Evolutionary conservation across 2,888 invertebrate genomes (phyloP), one percentile per base, ranked within the genome.

Genomic region (Chloroclysta siterata): DNA sequence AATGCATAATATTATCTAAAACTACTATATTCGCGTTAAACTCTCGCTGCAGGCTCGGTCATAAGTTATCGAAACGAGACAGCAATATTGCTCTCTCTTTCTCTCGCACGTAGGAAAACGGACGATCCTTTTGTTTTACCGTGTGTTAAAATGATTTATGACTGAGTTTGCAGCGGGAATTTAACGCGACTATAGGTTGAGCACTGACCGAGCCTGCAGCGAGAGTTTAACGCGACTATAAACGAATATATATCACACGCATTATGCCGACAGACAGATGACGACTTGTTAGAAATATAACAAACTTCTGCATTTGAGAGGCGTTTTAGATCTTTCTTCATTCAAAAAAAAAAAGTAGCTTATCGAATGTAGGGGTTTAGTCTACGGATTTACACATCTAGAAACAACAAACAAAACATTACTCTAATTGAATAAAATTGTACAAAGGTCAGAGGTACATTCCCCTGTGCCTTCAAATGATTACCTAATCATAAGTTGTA

Each of bases 371-470:
- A 44, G 14, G 5, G 44, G 14, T 46, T 8, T 46, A 46, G 8
- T 17, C 7, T 15, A 39, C 0, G 36, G 15, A 53, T 58, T 22
- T 42, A 42, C 14, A n/a, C n/a, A 54, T 46, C 2, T 41, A 28
- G 6, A 56, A 56, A 39, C 28, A 48, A 48, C 39, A 47, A 55
- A 47, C 17, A 36, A 47, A 55, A 47, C 33, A 22, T 14, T 36
- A 55, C 29, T 46, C 46, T 55, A 17, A 47, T 44, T 33, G 42
- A 46, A 46, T 55, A 28, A 28, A 48, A 47, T 54, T 36, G 8
- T 3, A n/a, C 8, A 33, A 17, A 15, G 11, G 14, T 44, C 8
- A 4, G 13, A 47, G 47, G 48, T 48, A 28, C 28, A 28, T 48
- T 46, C 10, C 46, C 46, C 46, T 17, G 17, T 46, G 46, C 46